phyloP scores from a whole-genome alignment of 2,888 invertebrate genomes.

The Griposia aprilina region DNA sequence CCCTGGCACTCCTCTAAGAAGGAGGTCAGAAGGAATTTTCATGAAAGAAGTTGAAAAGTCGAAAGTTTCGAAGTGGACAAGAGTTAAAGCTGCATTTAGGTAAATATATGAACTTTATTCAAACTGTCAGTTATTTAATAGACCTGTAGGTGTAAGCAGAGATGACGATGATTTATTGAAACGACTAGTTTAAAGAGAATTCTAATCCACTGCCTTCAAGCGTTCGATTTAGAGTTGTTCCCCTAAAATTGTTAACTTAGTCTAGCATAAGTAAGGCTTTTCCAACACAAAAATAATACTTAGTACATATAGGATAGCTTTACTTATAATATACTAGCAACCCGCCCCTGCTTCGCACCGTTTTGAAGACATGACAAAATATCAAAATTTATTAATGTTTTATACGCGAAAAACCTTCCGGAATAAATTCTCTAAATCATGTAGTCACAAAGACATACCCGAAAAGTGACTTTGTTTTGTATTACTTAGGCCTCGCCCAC shows the following conservation, averaged over 20 bases:
- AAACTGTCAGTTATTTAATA: not conserved
- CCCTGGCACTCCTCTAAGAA: constrained; percentile 82
- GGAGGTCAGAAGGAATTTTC: constrained; percentile 84
- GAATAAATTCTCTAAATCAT: too few species aligned
- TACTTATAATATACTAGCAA: too few species aligned
- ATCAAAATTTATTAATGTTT: too few species aligned
- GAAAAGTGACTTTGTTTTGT: too few species aligned
- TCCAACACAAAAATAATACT: not conserved
- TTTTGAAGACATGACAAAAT: too few species aligned
- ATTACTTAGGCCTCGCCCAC: too few species aligned
- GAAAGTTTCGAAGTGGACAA: constrained; percentile 96
- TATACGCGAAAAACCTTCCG: too few species aligned
- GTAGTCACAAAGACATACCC: too few species aligned
- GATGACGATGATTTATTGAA: not conserved
- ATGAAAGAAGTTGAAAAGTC: constrained; percentile 88
- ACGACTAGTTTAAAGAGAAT: not conserved
- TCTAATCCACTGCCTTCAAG: not conserved
- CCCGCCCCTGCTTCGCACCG: too few species aligned
- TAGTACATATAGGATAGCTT: too few species aligned
- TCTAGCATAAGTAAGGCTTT: not conserved
- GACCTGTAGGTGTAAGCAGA: not conserved
- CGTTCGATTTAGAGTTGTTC: not conserved
- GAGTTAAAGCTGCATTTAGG: constrained; percentile 96
- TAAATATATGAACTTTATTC: constrained; percentile 84
- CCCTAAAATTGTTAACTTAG: not conserved